Evolutionary conservation across 2,113 vertebrate species (phyloP).

Genomic region (Heteronetta atricapilla): DNA sequence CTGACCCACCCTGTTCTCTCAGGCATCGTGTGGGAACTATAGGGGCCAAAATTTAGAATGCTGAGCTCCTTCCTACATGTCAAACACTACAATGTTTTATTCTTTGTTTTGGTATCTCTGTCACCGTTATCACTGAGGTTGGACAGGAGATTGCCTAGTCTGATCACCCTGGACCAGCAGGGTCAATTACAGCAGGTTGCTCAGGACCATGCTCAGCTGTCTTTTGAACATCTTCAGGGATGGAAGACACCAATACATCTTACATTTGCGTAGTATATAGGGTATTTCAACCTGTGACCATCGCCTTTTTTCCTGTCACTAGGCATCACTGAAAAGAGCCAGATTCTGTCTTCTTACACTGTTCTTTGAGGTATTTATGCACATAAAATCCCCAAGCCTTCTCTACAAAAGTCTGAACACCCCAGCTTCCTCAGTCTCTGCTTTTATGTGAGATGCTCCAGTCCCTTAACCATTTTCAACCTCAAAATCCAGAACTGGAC

Average conservation of each 20-base stretch:
- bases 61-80: neutral
- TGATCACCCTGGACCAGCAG: neutral
- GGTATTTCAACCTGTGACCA: no score
- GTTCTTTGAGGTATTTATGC: neutral
- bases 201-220: neutral
- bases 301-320: neutral
- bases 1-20: neutral
- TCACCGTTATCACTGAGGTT: neutral
- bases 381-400: neutral
- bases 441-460: neutral
- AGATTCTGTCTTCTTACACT: neutral
- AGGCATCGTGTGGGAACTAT: neutral
- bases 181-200: neutral
- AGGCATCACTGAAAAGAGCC: neutral
- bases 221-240: neutral
- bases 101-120: neutral
- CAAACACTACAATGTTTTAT: neutral
- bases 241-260: fast-evolving
- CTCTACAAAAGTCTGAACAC: neutral
- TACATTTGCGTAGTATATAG: neutral
- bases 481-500: neutral
- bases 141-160: neutral
- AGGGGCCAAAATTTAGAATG: neutral
- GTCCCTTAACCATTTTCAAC: neutral
- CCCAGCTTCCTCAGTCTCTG: neutral